Percentiles rank a stretch among this genome's conserved stretches.
Conservation (phyloP, 2,113 vertebrate species). For the Mesocricetus auratus region DNA sequence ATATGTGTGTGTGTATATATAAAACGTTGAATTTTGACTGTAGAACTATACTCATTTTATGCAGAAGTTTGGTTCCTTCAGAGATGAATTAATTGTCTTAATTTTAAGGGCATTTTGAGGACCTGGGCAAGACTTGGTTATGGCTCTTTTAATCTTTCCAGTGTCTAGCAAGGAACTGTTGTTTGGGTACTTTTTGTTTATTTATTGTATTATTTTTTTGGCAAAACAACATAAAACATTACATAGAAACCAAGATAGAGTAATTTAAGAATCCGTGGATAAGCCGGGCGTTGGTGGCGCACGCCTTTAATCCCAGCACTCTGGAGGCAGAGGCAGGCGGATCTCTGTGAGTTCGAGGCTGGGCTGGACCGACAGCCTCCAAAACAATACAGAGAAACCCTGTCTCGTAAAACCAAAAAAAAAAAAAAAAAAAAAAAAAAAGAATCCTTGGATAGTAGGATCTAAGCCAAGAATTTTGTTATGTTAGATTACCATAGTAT, state of each 20-base stretch:
- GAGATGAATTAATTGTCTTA: constrained; percentile 34
- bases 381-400: too few relatives aligned
- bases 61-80: constrained; percentile 42
- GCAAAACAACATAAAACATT: constrained; percentile 55
- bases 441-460: constrained; percentile 43
- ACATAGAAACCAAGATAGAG: background rate
- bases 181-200: constrained; percentile 18
- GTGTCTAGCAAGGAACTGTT: background rate
- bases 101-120: background rate
- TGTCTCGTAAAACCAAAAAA: too few relatives aligned
- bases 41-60: constrained; percentile 45
- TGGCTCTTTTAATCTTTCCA: constrained; percentile 24
- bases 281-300: too few relatives aligned
- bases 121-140: background rate
- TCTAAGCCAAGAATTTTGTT: constrained; percentile 31
- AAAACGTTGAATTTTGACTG: background rate
- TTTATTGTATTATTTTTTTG: constrained; percentile 37
- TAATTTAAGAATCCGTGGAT: constrained; percentile 55
- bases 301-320: too few relatives aligned
- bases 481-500: background rate
- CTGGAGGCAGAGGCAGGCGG: too few relatives aligned
- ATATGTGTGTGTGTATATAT: too few relatives aligned
- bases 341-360: too few relatives aligned
- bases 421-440: too few relatives aligned
- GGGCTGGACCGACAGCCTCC: too few relatives aligned